A percentile compares a stretch with the other conserved stretches of the same genome.
phyloP scores from a whole-genome alignment of 2,113 vertebrate species.

The Paramisgurnus dabryanus region DNA sequence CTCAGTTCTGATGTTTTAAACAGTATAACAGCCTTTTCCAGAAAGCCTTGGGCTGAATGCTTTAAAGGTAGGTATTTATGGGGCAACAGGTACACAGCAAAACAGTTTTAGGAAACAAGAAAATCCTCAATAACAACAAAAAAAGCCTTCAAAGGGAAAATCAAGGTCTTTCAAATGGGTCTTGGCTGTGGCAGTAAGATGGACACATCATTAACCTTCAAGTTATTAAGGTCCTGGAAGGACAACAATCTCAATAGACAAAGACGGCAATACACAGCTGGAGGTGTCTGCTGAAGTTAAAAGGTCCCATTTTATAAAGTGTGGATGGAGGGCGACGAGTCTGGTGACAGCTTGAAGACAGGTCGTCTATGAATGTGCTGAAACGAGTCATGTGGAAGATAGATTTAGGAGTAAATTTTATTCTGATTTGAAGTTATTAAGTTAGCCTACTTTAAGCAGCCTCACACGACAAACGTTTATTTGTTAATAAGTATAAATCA shows the following conservation, averaged over 20 bases:
- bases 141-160: background rate
- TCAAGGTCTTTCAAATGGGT: background rate
- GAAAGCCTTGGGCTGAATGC: background rate
- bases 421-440: background rate
- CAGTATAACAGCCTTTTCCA: background rate
- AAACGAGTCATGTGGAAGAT: background rate
- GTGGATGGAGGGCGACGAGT: background rate
- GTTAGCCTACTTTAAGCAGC: background rate
- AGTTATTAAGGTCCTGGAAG: constrained; percentile 10
- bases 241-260: constrained; percentile 4
- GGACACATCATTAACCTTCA: constrained; percentile 26
- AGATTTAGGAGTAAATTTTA: background rate
- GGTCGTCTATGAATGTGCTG: background rate
- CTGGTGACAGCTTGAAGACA: constrained; percentile 15
- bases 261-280: background rate
- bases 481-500: background rate
- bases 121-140: background rate
- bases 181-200: background rate
- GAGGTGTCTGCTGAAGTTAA: constrained; percentile 6
- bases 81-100: background rate
- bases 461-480: background rate
- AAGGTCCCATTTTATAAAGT: background rate
- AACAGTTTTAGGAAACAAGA: background rate
- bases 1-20: background rate
- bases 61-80: background rate